Evolutionary conservation across 1,140 invertebrate genomes (phyloP).

Genomic region (Heliconius melpomene): DNA sequence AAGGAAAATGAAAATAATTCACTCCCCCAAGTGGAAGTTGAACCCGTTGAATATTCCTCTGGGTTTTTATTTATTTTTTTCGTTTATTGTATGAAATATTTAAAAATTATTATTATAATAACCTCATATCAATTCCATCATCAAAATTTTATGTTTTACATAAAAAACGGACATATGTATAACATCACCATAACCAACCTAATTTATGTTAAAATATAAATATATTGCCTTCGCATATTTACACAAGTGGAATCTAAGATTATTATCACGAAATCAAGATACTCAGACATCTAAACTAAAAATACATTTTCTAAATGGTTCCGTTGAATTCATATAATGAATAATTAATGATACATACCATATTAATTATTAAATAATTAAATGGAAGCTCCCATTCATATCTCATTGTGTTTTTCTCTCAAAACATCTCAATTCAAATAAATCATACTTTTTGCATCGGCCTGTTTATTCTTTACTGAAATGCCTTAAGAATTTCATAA

Average conservation of each 20-base stretch:
- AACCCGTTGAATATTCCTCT: too few species aligned
- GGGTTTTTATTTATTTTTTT: too few species aligned
- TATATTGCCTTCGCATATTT: constrained; percentile 3
- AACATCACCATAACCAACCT: background rate
- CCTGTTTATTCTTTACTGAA: constrained; percentile 14
- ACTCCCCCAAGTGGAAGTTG: too few species aligned
- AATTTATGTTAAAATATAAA: constrained; percentile 10
- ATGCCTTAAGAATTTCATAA: constrained; percentile 62
- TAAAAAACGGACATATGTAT: background rate
- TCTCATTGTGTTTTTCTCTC: constrained; percentile 12
- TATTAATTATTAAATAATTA: constrained; percentile 15
- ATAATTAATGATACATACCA: constrained; percentile 9
- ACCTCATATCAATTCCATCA: too few species aligned
- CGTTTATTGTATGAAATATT: too few species aligned
- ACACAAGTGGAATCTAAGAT: background rate
- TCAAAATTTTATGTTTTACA: too few species aligned
- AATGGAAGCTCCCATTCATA: background rate
- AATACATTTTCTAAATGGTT: constrained; percentile 11
- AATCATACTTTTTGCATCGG: constrained; percentile 24
- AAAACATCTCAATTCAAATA: constrained; percentile 19
- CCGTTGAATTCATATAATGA: constrained; percentile 8
- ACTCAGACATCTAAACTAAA: constrained; percentile 8
- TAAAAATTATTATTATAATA: too few species aligned
- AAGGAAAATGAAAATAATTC: too few species aligned
- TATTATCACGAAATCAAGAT: constrained; percentile 10